A percentile compares a stretch with the other conserved stretches of the same genome.
phyloP scores from a whole-genome alignment of 2,888 invertebrate species.

The Pachydiplax longipennis region DNA sequence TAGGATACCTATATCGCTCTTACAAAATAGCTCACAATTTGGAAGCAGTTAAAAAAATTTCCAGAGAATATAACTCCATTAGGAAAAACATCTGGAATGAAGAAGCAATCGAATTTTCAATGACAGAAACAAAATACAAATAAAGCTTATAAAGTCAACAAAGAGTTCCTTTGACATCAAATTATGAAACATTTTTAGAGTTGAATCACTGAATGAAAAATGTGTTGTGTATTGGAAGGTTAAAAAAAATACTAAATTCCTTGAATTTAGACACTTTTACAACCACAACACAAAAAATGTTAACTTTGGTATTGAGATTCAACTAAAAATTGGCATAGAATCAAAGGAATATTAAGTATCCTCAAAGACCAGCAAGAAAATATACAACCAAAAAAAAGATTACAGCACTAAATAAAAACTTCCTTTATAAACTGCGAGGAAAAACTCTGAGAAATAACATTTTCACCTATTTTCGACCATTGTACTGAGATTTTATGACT shows the following conservation, averaged over 20 bases:
- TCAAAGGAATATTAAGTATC: neutral
- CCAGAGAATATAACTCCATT: neutral
- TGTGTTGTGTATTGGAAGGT: neutral
- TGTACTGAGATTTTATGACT: slow-evolving; percentile 21
- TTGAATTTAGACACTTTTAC: neutral
- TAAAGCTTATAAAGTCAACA: neutral
- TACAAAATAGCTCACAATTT: neutral
- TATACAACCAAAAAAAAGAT: neutral
- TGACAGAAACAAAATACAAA: neutral
- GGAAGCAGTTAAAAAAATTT: neutral
- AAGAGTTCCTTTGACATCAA: neutral
- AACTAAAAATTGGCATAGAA: too few species aligned
- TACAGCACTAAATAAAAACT: neutral
- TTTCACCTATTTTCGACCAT: neutral
- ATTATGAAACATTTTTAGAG: neutral
- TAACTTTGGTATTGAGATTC: too few species aligned
- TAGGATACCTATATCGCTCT: neutral
- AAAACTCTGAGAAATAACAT: neutral
- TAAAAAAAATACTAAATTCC: neutral
- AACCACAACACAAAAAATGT: neutral
- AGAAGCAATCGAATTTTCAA: neutral
- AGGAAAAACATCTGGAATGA: neutral
- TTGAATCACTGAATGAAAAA: neutral
- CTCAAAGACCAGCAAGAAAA: neutral
- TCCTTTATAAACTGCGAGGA: neutral